Percentiles rank a stretch among this genome's conserved stretches.
Conservation (phyloP, 2,113 vertebrate species). For the Pogonocichla stellata region DNA sequence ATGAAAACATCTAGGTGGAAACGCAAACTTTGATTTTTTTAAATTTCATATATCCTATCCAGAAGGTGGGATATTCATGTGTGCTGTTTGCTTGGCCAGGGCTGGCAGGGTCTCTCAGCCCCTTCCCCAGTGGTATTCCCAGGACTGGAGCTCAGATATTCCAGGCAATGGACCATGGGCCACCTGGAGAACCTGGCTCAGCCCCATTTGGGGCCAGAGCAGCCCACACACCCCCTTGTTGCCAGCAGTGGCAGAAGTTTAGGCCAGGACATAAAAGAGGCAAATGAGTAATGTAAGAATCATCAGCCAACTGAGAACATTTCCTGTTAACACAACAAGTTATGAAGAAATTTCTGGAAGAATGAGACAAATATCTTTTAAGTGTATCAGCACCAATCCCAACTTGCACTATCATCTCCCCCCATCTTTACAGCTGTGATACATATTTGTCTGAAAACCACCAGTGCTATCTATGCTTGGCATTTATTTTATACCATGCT, state of each 20-base stretch:
- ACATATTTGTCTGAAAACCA: neutral
- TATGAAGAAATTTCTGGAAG: neutral
- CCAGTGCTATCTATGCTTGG: neutral
- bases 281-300: neutral
- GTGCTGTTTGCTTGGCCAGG: neutral
- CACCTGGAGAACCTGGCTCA: neutral
- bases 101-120: neutral
- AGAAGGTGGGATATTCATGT: neutral
- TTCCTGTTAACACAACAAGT: neutral
- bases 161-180: neutral
- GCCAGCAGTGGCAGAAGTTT: neutral
- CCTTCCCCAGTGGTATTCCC: neutral
- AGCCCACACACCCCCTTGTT: neutral
- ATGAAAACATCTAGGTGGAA: neutral
- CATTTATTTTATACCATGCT: neutral
- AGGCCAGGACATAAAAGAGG: neutral
- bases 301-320: neutral
- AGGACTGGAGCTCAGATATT: neutral
- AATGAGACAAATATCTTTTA: neutral
- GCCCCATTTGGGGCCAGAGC: rapidly evolving
- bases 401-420: neutral
- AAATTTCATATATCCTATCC: neutral
- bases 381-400: neutral
- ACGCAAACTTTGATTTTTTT: neutral
- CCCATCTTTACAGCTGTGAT: neutral